Evolutionary conservation across 1,140 invertebrate species (phyloP), one percentile per base, ranked within the genome.

Genomic region (Apis dorsata): DNA sequence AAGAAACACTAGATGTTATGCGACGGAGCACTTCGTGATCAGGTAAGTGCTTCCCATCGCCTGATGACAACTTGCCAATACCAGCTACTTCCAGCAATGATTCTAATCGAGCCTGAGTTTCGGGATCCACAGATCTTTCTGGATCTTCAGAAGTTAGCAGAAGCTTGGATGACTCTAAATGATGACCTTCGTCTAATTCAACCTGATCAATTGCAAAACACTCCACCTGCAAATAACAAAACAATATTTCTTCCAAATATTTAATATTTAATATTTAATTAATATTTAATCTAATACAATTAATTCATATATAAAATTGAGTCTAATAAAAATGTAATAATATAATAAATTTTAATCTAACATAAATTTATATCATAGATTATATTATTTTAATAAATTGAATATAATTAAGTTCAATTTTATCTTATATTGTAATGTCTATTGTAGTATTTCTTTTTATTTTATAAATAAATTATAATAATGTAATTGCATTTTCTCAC

Each of bases 11-110:
- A 34, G 97, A 98, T 81, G 97, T 98, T 89, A 98, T 94, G 86
- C 97, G 96, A 88, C 97, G 94, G 66, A 98, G 94, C 79, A 98
- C 97, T 93, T 97, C 97, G 91, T 97, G 97, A 93, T 97, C 96
- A 59, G 96, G 96, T 86, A 97, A 94, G 93, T 96, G 96, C 93
- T 97, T 97, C 88, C 96, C 96, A 95, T 97, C 96, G 93, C 97
- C 96, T 79, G 96, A 95, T 68, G 97, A 96, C 88, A 97, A 95
- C 92, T 96, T 93, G 71, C 91, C 95, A 90, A 95, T 94, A 96
- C 97, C 97, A 90, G 98, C 97, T 90, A 97, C 98, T 95, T 98
- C 97, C 70, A 98, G 94, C 49, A 98, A 94, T 80, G 97, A 97
- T 94, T 98, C 97, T 74, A 98, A 95, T 77, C 97, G 95, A 19